Evolutionary conservation across 2,113 vertebrate genomes (phyloP), one percentile per base, ranked within the genome.

Genomic region (Brevimyrus niger): DNA sequence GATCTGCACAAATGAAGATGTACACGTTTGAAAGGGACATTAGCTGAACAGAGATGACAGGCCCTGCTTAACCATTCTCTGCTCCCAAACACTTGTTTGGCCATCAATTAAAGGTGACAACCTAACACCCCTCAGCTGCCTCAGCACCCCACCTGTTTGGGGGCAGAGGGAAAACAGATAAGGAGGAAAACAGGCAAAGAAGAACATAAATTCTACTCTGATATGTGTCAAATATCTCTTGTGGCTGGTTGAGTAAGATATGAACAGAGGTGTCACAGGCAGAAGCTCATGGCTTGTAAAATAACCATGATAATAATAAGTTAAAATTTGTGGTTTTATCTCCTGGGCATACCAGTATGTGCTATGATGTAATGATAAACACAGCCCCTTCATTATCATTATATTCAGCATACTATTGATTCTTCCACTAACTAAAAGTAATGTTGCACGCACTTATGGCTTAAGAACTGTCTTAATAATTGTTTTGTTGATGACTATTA

Each of bases 51-150:
- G 46, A 89, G 42, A 38, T 84, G 86, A 82, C 61, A 73, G 89
- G 89, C 89, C 86, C 90, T 90, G 89, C 89, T 92, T 73, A 53
- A 82, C 86, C 89, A 89, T 87, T 53, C 73, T 65, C 88, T 87
- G 87, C 44, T 90, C 61, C 47, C 35, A 87, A 91, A 88, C 91
- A 92, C 91, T 88, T 90, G 90, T 91, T 80, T 51, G n/a, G 21
- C 89, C 76, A 91, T 93, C 91, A 92, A 51, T 93, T 93, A 91
- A 27, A 51, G 84, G 15, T 65, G 48, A 69, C 8, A 19, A 44
- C 89, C 90, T 86, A 91, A 91, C 90, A 90, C 61, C 89, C 90
- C 53, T 55, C 91, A 92, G 92, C 93, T 94, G 92, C 89, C 65
- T 53, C 7, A 27, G 65, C 89, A 87, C 65, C 89, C 86, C 90